These are phyloP conservation scores for Idaea biselata DNA, from an alignment of 2,888 invertebrate genomes.

Conservation along the genomic window DNA sequence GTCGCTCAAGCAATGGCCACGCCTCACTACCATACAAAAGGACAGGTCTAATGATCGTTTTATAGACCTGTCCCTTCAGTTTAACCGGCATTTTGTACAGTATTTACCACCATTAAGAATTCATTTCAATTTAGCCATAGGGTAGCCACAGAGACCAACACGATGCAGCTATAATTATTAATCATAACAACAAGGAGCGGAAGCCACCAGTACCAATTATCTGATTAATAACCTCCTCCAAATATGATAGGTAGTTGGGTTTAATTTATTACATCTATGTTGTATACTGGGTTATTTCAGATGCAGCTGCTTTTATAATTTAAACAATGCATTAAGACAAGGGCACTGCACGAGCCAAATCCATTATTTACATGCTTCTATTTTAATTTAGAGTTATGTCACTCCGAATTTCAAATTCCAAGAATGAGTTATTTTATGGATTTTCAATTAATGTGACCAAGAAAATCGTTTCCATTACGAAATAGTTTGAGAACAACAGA, in stretches of 20 bases:
- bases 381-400: neutral
- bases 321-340: neutral
- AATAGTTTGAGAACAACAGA: too few relatives aligned
- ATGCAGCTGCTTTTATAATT: slow-evolving; percentile 5
- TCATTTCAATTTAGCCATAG: too few relatives aligned
- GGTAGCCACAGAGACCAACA: neutral
- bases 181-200: slow-evolving; percentile 29
- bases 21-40: too few relatives aligned
- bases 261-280: slow-evolving; percentile 25
- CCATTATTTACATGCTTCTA: neutral
- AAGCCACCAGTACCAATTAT: slow-evolving; percentile 33
- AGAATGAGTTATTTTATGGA: neutral
- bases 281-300: slow-evolving; percentile 19
- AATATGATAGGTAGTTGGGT: slow-evolving; percentile 29
- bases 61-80: too few relatives aligned
- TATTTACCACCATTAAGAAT: too few relatives aligned
- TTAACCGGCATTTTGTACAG: too few relatives aligned
- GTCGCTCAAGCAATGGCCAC: too few relatives aligned
- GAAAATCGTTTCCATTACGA: too few relatives aligned
- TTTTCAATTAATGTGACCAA: too few relatives aligned
- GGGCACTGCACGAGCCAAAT: neutral
- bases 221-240: slow-evolving; percentile 36
- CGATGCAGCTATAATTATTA: slow-evolving; percentile 14
- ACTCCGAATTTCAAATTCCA: neutral
- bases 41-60: too few relatives aligned